Conservation (phyloP, 2,113 vertebrate species). For the Bubo scandiacus region DNA sequence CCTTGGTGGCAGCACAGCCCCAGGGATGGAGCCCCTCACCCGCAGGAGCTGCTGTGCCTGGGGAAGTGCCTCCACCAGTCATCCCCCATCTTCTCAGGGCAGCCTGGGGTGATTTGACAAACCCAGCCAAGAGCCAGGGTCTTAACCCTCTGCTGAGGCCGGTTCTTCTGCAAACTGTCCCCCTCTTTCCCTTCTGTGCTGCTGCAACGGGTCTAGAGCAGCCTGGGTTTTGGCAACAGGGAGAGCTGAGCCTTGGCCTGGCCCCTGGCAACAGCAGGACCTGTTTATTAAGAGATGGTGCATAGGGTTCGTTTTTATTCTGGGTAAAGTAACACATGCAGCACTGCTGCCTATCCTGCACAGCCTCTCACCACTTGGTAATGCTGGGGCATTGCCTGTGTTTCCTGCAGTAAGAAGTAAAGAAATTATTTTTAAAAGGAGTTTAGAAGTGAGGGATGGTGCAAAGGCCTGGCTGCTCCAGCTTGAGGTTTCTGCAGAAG, state of each 20-base stretch:
- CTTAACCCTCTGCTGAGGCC: background rate
- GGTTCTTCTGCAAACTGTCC: background rate
- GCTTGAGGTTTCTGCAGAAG: background rate
- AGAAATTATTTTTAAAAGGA: background rate
- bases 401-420: background rate
- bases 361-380: fast-evolving
- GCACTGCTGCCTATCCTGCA: background rate
- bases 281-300: background rate
- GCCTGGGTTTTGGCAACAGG: background rate
- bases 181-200: background rate
- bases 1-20: background rate
- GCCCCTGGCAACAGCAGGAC: background rate
- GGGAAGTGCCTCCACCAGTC: background rate
- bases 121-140: background rate
- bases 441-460: background rate
- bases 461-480: background rate
- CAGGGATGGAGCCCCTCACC: background rate
- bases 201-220: background rate
- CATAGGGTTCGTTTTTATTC: background rate
- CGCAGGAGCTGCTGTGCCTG: conserved; percentile 10
- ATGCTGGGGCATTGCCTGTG: background rate
- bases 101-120: background rate
- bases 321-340: background rate
- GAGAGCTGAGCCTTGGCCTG: background rate
- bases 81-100: background rate